These are phyloP conservation scores for Neosalanx taihuensis DNA, from an alignment of 2,797 vertebrate species.

Conservation along the genomic window DNA sequence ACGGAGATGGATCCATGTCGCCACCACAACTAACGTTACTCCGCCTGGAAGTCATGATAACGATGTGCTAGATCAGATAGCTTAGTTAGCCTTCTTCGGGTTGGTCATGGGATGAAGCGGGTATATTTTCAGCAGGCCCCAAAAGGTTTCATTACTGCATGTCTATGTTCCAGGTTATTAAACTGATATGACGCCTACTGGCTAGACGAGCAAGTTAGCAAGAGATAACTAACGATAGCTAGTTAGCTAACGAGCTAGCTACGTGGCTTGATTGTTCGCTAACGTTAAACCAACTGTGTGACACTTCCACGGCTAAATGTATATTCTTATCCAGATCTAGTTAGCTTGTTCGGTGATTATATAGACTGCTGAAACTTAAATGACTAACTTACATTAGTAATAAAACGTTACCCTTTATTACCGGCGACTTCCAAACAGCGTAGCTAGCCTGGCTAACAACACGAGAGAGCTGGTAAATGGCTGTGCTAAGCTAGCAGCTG, in stretches of 20 bases:
- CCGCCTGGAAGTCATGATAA: constrained; percentile 63
- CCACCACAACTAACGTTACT: constrained; percentile 47
- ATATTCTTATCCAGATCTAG: neutral
- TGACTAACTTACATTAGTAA: too few species aligned
- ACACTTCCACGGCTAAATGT: neutral
- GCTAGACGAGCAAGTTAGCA: neutral
- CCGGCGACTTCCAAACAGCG: too few species aligned
- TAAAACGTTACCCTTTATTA: too few species aligned
- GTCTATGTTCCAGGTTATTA: neutral
- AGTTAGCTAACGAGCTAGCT: neutral
- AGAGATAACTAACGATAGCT: neutral
- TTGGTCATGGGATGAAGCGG: neutral
- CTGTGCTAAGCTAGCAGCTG: neutral
- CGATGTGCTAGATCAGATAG: constrained; percentile 16
- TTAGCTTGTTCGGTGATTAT: neutral
- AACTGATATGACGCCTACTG: neutral
- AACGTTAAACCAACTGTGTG: neutral
- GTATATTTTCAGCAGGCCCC: neutral
- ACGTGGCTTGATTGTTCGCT: neutral
- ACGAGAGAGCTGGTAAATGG: neutral
- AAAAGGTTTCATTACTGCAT: neutral
- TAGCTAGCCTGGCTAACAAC: neutral
- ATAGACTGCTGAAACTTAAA: too few species aligned
- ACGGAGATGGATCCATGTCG: constrained; percentile 53
- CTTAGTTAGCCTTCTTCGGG: constrained; percentile 17